These are phyloP conservation scores for Manis pentadactyla DNA, from an alignment of 2,797 vertebrate genomes.

Conservation along the genomic window DNA sequence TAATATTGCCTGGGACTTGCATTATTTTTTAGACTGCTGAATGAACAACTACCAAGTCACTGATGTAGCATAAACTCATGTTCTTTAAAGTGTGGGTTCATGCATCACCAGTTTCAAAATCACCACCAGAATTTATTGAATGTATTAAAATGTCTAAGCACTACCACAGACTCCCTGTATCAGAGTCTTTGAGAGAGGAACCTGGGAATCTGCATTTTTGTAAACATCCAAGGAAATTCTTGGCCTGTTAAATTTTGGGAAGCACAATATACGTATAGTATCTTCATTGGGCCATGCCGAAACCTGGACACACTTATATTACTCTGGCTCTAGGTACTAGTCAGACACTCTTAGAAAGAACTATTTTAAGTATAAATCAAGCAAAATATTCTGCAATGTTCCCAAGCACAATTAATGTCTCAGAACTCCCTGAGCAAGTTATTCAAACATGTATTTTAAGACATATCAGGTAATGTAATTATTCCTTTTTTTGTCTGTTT, in stretches of 20 bases:
- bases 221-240: background rate
- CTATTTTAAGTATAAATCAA: background rate
- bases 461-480: background rate
- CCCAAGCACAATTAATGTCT: background rate
- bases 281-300: background rate
- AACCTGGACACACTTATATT: background rate
- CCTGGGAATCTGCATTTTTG: background rate
- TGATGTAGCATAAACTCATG: background rate
- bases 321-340: background rate
- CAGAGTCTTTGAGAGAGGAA: background rate
- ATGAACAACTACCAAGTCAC: background rate
- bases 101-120: background rate
- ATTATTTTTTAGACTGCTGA: background rate
- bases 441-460: constrained; percentile 5
- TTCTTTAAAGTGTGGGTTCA: background rate
- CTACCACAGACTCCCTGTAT: background rate
- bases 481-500: background rate
- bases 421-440: background rate
- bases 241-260: background rate
- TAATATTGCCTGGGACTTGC: background rate
- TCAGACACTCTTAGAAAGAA: background rate
- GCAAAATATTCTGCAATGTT: background rate
- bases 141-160: background rate
- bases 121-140: background rate
- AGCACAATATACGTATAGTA: background rate